Evolutionary conservation across 1,140 invertebrate genomes (phyloP).

Genomic region (Drosophila tani): DNA sequence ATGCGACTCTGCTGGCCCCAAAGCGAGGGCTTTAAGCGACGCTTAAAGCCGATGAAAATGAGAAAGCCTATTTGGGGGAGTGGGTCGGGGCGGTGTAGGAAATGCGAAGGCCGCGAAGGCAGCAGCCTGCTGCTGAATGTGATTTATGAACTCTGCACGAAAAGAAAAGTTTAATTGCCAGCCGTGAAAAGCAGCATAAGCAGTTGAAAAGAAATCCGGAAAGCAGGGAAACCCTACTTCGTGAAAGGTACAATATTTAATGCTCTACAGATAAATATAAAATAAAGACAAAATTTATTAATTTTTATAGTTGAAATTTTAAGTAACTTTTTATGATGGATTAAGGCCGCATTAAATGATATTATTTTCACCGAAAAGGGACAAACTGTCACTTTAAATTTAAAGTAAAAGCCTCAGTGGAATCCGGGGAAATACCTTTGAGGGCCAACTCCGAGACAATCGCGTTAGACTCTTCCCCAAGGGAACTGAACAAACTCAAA

Average conservation of each 20-base stretch:
- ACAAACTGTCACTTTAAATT: constrained; percentile 8
- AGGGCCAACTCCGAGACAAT: constrained; percentile 11
- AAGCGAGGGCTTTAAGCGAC: constrained; percentile 32
- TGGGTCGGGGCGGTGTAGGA: not conserved
- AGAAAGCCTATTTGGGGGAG: constrained; percentile 2
- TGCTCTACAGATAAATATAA: constrained; percentile 12
- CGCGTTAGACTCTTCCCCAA: constrained; percentile 22
- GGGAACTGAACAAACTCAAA: constrained; percentile 39
- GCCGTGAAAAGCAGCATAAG: constrained; percentile 76
- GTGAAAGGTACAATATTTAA: not conserved
- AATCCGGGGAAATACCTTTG: constrained; percentile 8
- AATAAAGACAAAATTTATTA: too few species aligned
- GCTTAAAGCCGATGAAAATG: constrained; percentile 40
- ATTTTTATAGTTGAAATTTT: too few species aligned
- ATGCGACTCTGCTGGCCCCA: constrained; percentile 3
- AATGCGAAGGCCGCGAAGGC: constrained; percentile 8
- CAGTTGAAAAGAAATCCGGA: constrained; percentile 57
- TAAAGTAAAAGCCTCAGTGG: not conserved
- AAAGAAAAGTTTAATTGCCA: constrained; percentile 83
- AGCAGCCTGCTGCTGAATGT: constrained; percentile 72
- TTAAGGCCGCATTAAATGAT: not conserved
- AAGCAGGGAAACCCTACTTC: constrained; percentile 2
- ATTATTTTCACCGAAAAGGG: not conserved
- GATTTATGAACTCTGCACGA: constrained; percentile 77
- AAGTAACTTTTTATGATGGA: not conserved